Conservation (phyloP, 1,140 invertebrate genomes). For the Idris sp. region DNA sequence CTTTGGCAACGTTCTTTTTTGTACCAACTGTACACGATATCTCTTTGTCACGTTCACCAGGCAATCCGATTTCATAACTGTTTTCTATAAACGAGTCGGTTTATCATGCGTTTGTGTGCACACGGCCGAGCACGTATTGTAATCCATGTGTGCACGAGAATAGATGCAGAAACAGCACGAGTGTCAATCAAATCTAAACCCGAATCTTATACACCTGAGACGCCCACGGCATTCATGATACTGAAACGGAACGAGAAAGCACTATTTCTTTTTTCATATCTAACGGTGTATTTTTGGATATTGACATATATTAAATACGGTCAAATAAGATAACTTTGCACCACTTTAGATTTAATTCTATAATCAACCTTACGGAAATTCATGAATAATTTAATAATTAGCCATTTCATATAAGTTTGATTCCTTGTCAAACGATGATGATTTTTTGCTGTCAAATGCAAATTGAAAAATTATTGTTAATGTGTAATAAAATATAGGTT, state of each 20-base stretch:
- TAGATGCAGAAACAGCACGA: slow-evolving; percentile 42
- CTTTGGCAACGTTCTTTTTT: slow-evolving; percentile 51
- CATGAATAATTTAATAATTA: too few species aligned
- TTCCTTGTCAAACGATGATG: too few species aligned
- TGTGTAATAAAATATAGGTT: too few species aligned
- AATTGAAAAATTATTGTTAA: too few species aligned
- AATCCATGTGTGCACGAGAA: not conserved
- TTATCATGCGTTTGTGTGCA: slow-evolving; percentile 28
- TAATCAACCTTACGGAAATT: too few species aligned
- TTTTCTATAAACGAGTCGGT: slow-evolving; percentile 72
- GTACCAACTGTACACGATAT: slow-evolving; percentile 46
- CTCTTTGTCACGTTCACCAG: slow-evolving; percentile 51
- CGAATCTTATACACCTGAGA: slow-evolving; percentile 62
- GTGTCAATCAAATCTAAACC: slow-evolving; percentile 43
- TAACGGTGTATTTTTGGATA: slow-evolving; percentile 22
- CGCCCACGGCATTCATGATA: slow-evolving; percentile 32
- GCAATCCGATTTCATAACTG: slow-evolving; percentile 66
- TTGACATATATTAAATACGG: slow-evolving; percentile 39
- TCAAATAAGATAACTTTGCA: too few species aligned
- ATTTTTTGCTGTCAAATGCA: too few species aligned
- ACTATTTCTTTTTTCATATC: slow-evolving; percentile 30
- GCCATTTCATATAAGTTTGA: too few species aligned
- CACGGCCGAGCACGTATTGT: slow-evolving; percentile 7
- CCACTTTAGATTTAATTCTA: too few species aligned
- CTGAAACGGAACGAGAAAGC: slow-evolving; percentile 39